Evolutionary conservation across 2,113 vertebrate species (phyloP).

Genomic region (Cololabis saira): DNA sequence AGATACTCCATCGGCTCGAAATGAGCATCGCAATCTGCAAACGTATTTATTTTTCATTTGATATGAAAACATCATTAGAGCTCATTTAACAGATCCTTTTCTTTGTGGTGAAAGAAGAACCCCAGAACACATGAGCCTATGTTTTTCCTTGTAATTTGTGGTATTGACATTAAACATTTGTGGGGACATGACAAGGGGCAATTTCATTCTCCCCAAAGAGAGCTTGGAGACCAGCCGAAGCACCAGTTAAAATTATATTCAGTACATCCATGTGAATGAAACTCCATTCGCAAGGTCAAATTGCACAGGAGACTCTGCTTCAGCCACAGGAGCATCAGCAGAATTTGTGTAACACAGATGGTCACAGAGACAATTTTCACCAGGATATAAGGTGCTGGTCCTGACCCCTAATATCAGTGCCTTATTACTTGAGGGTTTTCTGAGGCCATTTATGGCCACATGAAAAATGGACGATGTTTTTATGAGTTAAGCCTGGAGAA

Average conservation of each 20-base stretch:
- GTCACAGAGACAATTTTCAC: conserved; percentile 20
- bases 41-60: no score
- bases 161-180: neutral
- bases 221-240: neutral
- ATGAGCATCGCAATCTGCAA: no score
- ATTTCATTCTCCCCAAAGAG: conserved; percentile 16
- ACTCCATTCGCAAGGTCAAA: conserved; percentile 28
- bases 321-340: conserved; percentile 17
- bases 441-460: conserved; percentile 28
- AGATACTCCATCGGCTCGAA: no score
- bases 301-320: conserved; percentile 3
- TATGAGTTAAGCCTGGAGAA: conserved; percentile 5
- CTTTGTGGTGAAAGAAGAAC: no score
- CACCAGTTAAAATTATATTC: conserved; percentile 13
- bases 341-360: conserved; percentile 14
- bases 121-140: no score
- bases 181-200: neutral
- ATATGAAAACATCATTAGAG: no score
- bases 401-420: conserved; percentile 21
- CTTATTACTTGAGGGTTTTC: conserved; percentile 27
- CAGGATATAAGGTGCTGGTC: conserved; percentile 22
- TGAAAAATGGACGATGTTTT: conserved; percentile 40
- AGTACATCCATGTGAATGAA: conserved; percentile 18
- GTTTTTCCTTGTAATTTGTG: neutral
- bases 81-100: no score